Evolutionary conservation across 2,797 vertebrate species (phyloP).

Genomic region (Artibeus lituratus): DNA sequence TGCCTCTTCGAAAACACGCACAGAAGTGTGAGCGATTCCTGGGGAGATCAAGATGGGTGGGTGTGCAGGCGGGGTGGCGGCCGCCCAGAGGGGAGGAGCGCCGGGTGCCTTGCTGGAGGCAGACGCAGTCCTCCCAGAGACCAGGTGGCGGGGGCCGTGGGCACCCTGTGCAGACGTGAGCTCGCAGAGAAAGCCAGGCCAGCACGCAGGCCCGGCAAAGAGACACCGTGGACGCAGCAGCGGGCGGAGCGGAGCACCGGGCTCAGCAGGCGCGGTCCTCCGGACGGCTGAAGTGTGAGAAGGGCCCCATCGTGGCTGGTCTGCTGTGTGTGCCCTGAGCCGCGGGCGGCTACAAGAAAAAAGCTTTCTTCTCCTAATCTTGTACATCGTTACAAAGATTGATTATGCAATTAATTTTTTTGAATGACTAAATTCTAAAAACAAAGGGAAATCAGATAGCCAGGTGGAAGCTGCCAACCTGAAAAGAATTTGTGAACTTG

Average conservation of each 20-base stretch:
- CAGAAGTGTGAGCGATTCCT: not conserved
- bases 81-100: not conserved
- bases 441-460: not conserved
- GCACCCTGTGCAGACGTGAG: not conserved
- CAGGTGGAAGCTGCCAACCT: not conserved
- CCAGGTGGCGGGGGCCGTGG: accelerated
- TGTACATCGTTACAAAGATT: not conserved
- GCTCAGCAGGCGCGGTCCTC: not conserved
- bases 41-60: not conserved
- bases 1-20: not conserved
- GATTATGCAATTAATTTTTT: not conserved
- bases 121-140: not conserved
- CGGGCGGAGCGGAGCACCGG: not conserved
- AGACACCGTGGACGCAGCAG: not conserved
- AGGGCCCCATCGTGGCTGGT: not conserved
- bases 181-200: not conserved
- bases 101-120: not conserved
- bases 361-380: not conserved
- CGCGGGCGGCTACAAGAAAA: not conserved
- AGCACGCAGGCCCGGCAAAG: not conserved
- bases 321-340: not conserved
- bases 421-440: not conserved
- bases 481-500: not conserved
- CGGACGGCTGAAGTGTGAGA: not conserved
- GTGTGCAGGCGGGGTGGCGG: not conserved